Conservation (phyloP, 2,797 vertebrate genomes). For the Chelidonichthys spinosus region DNA sequence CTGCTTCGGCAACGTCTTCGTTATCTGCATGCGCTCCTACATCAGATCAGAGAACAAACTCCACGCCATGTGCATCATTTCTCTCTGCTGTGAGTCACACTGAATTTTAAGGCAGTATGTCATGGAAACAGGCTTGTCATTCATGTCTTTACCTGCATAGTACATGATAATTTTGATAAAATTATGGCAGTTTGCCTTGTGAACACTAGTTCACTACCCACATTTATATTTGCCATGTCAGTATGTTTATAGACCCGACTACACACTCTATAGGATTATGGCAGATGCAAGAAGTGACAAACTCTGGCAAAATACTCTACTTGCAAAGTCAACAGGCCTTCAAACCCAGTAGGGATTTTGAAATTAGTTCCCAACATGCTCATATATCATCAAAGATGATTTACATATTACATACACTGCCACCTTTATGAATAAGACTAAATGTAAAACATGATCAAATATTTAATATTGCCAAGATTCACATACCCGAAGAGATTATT, state of each 20-base stretch:
- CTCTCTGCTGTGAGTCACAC: constrained; percentile 95
- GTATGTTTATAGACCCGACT: not conserved
- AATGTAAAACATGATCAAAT: not conserved
- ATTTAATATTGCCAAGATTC: not conserved
- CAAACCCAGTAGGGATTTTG: not conserved
- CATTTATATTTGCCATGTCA: not conserved
- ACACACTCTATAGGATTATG: not conserved
- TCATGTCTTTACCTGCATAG: not conserved
- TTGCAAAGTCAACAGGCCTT: not conserved
- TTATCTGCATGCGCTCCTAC: constrained; percentile 96
- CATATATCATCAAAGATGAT: not conserved
- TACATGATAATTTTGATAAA: not conserved
- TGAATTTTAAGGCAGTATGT: not conserved
- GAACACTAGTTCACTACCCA: no score
- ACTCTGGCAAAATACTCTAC: not conserved
- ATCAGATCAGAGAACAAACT: constrained; percentile 97
- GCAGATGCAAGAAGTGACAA: not conserved
- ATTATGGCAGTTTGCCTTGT: not conserved
- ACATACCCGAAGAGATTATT: not conserved
- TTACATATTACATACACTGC: constrained; percentile 13
- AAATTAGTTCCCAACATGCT: not conserved
- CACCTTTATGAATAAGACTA: constrained; percentile 7
- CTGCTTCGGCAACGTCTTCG: constrained; percentile 97
- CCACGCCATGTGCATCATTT: constrained; percentile 95
- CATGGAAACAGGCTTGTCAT: not conserved